Evolutionary conservation across 2,888 invertebrate species (phyloP).

Genomic region (Mongoloraphidia duomilia): DNA sequence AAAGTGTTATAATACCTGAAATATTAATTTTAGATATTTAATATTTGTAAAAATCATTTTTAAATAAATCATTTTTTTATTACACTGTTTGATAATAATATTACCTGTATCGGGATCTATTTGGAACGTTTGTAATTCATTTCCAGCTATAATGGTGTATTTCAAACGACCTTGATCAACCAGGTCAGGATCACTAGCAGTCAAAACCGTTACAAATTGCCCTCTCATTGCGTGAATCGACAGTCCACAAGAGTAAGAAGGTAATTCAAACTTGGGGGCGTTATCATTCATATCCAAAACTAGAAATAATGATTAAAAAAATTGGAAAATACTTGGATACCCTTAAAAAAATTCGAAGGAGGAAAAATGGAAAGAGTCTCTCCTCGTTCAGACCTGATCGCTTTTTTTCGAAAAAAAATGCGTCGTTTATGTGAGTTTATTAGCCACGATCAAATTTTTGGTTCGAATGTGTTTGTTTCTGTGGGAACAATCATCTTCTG

Average conservation of each 20-base stretch:
- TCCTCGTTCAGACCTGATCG: no score
- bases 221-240: constrained; percentile 73
- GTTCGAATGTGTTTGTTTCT: no score
- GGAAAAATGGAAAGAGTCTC: no score
- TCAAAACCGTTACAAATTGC: constrained; percentile 75
- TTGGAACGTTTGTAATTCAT: constrained; percentile 58
- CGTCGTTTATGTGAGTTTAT: no score
- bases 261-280: constrained; percentile 71
- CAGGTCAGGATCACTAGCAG: constrained; percentile 77
- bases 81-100: background rate
- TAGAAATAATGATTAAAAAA: constrained; percentile 21
- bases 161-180: constrained; percentile 58
- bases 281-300: constrained; percentile 87
- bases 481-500: no score
- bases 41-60: background rate
- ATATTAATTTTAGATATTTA: constrained; percentile 5
- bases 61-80: background rate
- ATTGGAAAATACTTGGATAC: background rate
- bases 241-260: constrained; percentile 60
- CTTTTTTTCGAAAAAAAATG: no score
- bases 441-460: no score
- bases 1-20: constrained; percentile 43
- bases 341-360: no score
- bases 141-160: constrained; percentile 73
- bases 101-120: constrained; percentile 41